A percentile compares a stretch with the other conserved stretches of the same genome.
phyloP scores from a whole-genome alignment of 2,888 invertebrate genomes.

The Nowickia ferox region DNA sequence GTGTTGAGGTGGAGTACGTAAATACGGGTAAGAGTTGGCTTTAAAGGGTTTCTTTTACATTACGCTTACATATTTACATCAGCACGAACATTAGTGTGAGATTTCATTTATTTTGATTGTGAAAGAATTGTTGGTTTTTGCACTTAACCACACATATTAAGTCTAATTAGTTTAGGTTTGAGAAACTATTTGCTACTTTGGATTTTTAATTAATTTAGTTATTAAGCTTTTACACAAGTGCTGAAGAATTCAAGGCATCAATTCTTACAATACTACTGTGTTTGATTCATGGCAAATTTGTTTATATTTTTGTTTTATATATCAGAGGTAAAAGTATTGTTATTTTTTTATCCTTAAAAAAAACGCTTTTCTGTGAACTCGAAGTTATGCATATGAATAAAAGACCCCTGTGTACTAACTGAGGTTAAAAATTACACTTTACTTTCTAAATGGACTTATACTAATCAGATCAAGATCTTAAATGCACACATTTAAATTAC shows the following conservation, averaged over 20 bases:
- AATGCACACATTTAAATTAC: too few species aligned
- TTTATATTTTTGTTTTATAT: too few species aligned
- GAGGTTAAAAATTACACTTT: too few species aligned
- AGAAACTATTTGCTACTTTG: constrained; percentile 34
- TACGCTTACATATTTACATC: neutral
- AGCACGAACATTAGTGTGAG: neutral
- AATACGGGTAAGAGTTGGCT: neutral
- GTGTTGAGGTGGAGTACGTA: neutral
- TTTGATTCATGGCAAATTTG: too few species aligned
- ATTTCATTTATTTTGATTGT: constrained; percentile 5
- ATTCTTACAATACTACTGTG: too few species aligned
- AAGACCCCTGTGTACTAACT: too few species aligned
- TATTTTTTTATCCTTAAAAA: too few species aligned
- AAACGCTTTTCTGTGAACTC: too few species aligned
- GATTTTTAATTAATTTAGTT: constrained; percentile 11
- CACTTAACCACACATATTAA: constrained; percentile 16
- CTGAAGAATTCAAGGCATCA: neutral
- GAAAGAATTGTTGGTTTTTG: neutral
- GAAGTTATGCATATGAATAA: too few species aligned
- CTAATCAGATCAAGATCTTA: too few species aligned
- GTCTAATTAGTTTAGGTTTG: constrained; percentile 12
- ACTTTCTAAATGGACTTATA: too few species aligned
- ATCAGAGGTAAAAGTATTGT: too few species aligned
- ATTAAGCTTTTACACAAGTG: neutral
- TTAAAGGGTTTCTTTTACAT: constrained; percentile 9